Conservation (phyloP, 2,113 vertebrate species). For the Colistium nudipinnis region DNA sequence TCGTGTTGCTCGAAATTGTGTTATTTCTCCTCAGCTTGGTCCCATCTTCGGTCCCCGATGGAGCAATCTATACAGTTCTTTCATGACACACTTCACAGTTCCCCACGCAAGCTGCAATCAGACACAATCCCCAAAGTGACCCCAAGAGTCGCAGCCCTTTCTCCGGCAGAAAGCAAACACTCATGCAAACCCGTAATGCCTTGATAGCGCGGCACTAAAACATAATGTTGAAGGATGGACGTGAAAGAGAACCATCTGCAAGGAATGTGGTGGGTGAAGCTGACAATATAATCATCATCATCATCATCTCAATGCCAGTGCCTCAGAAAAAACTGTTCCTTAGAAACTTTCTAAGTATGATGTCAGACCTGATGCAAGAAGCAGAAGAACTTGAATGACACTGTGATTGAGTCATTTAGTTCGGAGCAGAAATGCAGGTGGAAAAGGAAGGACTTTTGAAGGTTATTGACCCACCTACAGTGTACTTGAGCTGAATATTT, state of each 20-base stretch:
- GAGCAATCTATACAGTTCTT: slow-evolving; percentile 58
- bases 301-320: slow-evolving; percentile 60
- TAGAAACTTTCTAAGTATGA: slow-evolving; percentile 56
- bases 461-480: slow-evolving; percentile 62
- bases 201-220: slow-evolving; percentile 69
- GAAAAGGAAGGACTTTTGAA: slow-evolving; percentile 51
- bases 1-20: slow-evolving; percentile 40
- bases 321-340: slow-evolving; percentile 60
- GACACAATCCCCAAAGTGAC: slow-evolving; percentile 72
- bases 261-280: slow-evolving; percentile 68
- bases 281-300: slow-evolving; percentile 71
- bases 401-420: slow-evolving; percentile 30
- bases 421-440: slow-evolving; percentile 39
- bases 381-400: slow-evolving; percentile 35
- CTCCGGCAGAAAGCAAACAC: slow-evolving; percentile 47
- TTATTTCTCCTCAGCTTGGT: slow-evolving; percentile 26
- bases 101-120: slow-evolving; percentile 70
- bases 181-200: slow-evolving; percentile 57
- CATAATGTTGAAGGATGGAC: slow-evolving; percentile 65
- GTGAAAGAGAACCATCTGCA: slow-evolving; percentile 54
- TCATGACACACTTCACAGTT: slow-evolving; percentile 74
- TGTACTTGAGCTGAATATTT: slow-evolving; percentile 65
- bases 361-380: slow-evolving; percentile 49
- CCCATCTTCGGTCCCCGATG: slow-evolving; percentile 36
- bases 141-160: slow-evolving; percentile 35